These are phyloP conservation scores for Elegia similella DNA, from an alignment of 2,888 invertebrate genomes.

Conservation along the genomic window DNA sequence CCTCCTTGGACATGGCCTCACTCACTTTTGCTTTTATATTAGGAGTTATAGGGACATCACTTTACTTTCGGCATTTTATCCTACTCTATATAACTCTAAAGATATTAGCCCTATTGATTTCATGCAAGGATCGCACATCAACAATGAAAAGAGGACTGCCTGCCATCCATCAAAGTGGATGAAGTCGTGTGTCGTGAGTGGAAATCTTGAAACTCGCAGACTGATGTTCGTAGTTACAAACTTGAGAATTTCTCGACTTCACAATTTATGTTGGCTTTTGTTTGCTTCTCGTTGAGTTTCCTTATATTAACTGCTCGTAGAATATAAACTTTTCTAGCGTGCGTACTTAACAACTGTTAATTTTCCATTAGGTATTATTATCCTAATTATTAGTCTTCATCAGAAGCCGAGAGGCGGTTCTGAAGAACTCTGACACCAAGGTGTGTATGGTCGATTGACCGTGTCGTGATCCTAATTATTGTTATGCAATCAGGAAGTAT, in stretches of 20 bases:
- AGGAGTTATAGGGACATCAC: no score
- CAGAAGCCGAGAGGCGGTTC: no score
- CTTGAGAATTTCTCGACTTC: background rate
- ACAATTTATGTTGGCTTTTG: constrained; percentile 5
- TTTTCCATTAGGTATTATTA: background rate
- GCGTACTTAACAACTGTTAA: background rate
- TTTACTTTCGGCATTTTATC: background rate
- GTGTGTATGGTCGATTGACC: no score
- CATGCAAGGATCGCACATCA: background rate
- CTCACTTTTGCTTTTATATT: no score
- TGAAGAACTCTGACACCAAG: no score
- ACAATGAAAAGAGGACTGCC: background rate
- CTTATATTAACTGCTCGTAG: no score
- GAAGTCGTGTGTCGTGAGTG: background rate
- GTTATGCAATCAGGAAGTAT: no score
- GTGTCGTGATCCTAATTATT: no score
- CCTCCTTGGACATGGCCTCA: no score
- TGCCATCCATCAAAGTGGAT: background rate
- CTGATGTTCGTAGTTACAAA: constrained; percentile 1
- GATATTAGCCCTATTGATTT: background rate
- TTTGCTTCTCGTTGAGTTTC: constrained; percentile 2
- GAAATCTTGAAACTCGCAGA: background rate
- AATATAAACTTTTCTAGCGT: background rate
- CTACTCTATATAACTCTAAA: background rate
- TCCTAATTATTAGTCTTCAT: no score